Conservation (phyloP, 1,140 invertebrate species). For the Drosophila lini region DNA sequence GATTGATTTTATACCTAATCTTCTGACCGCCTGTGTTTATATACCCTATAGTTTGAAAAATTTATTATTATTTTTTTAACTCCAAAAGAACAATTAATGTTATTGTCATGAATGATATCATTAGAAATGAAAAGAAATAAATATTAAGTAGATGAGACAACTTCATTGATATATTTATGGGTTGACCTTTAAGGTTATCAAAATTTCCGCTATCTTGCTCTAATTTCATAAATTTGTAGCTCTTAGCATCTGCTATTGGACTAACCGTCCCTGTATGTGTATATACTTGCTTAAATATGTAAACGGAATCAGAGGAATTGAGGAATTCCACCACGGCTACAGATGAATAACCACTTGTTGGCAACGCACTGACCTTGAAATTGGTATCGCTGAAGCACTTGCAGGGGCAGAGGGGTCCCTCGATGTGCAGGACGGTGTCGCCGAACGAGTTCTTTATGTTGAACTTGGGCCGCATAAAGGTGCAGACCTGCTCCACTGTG, state of each 20-base stretch:
- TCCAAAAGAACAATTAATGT: neutral
- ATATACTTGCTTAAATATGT: slow-evolving; percentile 19
- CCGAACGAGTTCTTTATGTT: slow-evolving; percentile 88
- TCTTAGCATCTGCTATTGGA: neutral
- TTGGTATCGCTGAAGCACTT: slow-evolving; percentile 88
- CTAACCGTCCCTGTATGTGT: slow-evolving; percentile 13
- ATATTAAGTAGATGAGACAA: too few species aligned
- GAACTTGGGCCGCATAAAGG: slow-evolving; percentile 88
- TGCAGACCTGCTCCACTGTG: slow-evolving; percentile 90
- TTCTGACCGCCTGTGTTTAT: neutral
- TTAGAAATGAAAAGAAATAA: neutral
- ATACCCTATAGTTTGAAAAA: neutral
- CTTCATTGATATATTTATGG: neutral
- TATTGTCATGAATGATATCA: neutral
- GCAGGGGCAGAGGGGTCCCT: slow-evolving; percentile 88
- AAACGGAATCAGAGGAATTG: neutral
- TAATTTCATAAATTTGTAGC: neutral
- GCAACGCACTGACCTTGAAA: slow-evolving; percentile 61
- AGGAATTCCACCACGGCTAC: slow-evolving; percentile 6
- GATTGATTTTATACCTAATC: neutral
- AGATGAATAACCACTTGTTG: slow-evolving; percentile 55
- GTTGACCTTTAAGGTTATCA: neutral
- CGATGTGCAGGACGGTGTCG: slow-evolving; percentile 88
- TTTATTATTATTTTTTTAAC: neutral
- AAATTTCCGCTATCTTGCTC: neutral